phyloP scores from a whole-genome alignment of 2,113 vertebrate species.

The Cynocephalus volans region DNA sequence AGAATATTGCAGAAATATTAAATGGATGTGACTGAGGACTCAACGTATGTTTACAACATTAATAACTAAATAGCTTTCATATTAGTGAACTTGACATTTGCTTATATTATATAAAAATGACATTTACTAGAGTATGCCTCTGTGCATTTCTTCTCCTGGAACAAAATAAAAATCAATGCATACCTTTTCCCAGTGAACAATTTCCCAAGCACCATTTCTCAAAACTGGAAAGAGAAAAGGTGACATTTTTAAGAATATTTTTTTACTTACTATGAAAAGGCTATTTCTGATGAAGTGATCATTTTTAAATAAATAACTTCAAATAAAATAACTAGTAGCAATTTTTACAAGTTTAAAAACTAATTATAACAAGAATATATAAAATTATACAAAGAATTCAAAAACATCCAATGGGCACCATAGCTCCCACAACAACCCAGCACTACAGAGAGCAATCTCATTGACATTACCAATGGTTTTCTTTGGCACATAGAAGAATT shows the following conservation, averaged over 20 bases:
- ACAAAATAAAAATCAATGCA: slow-evolving; percentile 77
- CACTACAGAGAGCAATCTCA: not conserved
- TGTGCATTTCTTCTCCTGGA: slow-evolving; percentile 8
- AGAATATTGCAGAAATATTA: slow-evolving; percentile 18
- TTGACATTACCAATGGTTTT: not conserved
- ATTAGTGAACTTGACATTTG: slow-evolving; percentile 32
- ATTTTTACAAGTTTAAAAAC: slow-evolving; percentile 7
- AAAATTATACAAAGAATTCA: not conserved
- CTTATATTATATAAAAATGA: not conserved
- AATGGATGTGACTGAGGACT: not conserved
- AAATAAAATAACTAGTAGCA: not conserved
- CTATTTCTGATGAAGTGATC: not conserved
- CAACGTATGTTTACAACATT: not conserved
- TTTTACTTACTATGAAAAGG: not conserved
- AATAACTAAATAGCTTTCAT: slow-evolving; percentile 47
- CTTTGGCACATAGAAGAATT: not conserved
- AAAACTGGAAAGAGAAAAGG: slow-evolving; percentile 90
- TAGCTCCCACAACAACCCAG: not conserved
- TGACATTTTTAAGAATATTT: slow-evolving; percentile 54
- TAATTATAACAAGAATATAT: not conserved
- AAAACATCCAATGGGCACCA: not conserved
- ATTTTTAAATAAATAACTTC: slow-evolving; percentile 43
- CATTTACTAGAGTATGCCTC: not conserved
- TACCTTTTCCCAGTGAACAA: slow-evolving; percentile 99
- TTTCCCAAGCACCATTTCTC: slow-evolving; percentile 99